These are phyloP conservation scores for Setophaga kirtlandii DNA, from an alignment of 2,113 vertebrate species.

Conservation along the genomic window DNA sequence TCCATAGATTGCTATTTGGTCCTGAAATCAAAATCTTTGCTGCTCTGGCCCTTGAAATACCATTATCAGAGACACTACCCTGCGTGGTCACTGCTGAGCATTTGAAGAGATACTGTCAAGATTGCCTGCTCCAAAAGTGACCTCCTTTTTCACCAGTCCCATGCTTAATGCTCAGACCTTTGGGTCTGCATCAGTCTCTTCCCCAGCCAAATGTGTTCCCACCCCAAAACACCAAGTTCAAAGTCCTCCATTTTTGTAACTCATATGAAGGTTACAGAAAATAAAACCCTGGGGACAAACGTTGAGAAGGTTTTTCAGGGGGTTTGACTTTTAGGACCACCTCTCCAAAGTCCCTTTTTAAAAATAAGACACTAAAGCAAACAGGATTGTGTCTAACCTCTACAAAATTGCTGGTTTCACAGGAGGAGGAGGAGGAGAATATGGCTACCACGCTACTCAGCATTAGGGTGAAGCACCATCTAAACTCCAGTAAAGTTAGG, in stretches of 20 bases:
- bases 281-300: not conserved
- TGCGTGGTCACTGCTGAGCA: not conserved
- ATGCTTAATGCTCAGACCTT: not conserved
- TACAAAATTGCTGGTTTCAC: slow-evolving; percentile 67
- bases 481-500: slow-evolving; percentile 53
- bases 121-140: not conserved
- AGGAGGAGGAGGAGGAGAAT: slow-evolving; percentile 45
- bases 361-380: slow-evolving; percentile 57
- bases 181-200: not conserved
- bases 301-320: not conserved
- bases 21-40: not conserved
- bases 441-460: slow-evolving; percentile 62
- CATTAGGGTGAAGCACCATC: slow-evolving; percentile 56
- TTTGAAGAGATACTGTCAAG: not conserved
- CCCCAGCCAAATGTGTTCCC: not conserved
- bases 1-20: not conserved
- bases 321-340: slow-evolving; percentile 11
- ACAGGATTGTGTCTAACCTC: slow-evolving; percentile 60
- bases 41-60: not conserved
- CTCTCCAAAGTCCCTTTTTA: slow-evolving; percentile 40
- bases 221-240: not conserved
- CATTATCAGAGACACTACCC: not conserved
- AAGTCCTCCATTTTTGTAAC: not conserved
- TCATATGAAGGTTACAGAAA: not conserved
- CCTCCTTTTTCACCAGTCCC: not conserved